These are phyloP conservation scores for Zoanthus gigantus DNA, from an alignment of 92 coral and sea anemone species.

Conservation along the genomic window DNA sequence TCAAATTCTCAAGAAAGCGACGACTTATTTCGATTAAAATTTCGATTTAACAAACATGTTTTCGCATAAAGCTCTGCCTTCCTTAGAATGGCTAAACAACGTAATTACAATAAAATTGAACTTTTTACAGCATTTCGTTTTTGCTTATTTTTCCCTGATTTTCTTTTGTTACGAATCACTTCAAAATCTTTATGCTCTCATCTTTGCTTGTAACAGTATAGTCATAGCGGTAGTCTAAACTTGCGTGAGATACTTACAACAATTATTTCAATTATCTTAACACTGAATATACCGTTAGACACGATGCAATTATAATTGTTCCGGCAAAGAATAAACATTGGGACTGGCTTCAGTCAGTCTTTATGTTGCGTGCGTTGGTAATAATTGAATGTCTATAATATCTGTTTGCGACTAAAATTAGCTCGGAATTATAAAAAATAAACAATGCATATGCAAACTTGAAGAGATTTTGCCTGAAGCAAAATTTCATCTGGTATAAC, in stretches of 20 bases:
- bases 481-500: not conserved
- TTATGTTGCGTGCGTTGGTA: slow-evolving; percentile 4
- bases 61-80: too few relatives aligned
- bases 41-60: too few relatives aligned
- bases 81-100: too few relatives aligned
- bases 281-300: not conserved
- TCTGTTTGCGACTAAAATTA: not conserved
- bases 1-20: too few relatives aligned
- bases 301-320: not conserved
- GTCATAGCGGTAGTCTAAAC: not conserved
- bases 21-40: too few relatives aligned
- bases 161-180: too few relatives aligned
- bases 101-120: too few relatives aligned
- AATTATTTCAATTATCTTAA: not conserved
- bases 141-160: too few relatives aligned
- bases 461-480: not conserved
- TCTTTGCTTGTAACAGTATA: too few relatives aligned
- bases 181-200: too few relatives aligned
- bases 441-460: not conserved
- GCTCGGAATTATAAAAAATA: not conserved
- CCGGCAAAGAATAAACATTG: slow-evolving; percentile 16
- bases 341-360: not conserved
- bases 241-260: not conserved
- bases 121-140: too few relatives aligned
- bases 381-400: not conserved